These are phyloP conservation scores for Eidolon dupreanum DNA, from an alignment of 2,797 vertebrate genomes.

Conservation along the genomic window DNA sequence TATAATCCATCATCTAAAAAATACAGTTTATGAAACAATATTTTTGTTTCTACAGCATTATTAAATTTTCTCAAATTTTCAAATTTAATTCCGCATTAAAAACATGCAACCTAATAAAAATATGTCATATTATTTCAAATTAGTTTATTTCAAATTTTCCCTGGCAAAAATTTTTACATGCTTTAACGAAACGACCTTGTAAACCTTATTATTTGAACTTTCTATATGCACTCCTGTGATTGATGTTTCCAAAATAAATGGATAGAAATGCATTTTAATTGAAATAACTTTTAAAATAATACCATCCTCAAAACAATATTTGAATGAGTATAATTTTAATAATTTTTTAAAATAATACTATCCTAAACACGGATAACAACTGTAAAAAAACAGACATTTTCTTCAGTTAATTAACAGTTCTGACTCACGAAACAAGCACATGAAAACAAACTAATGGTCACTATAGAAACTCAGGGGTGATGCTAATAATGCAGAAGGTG, in stretches of 20 bases:
- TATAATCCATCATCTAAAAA: not conserved
- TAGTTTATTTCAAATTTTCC: not conserved
- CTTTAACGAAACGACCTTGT: not conserved
- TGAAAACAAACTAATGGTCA: not conserved
- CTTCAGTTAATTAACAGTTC: not conserved
- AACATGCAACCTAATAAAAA: not conserved
- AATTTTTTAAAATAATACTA: not conserved
- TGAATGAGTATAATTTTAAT: not conserved
- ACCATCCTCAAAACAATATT: not conserved
- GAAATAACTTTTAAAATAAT: conserved; percentile 56
- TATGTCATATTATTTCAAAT: not conserved
- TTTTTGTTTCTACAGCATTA: not conserved
- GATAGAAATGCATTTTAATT: conserved; percentile 43
- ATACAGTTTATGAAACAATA: not conserved
- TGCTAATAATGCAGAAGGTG: not conserved
- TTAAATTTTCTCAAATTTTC: not conserved
- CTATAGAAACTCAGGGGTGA: not conserved
- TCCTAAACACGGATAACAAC: not conserved
- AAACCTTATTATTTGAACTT: conserved; percentile 4
- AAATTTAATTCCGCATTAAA: not conserved
- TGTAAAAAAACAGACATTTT: not conserved
- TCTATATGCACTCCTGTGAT: not conserved
- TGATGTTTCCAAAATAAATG: conserved; percentile 50
- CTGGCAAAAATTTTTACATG: not conserved
- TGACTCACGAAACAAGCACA: not conserved